Evolutionary conservation across 1,140 invertebrate species (phyloP), one percentile per base, ranked within the genome.

Genomic region (Drosophila ercepeae): DNA sequence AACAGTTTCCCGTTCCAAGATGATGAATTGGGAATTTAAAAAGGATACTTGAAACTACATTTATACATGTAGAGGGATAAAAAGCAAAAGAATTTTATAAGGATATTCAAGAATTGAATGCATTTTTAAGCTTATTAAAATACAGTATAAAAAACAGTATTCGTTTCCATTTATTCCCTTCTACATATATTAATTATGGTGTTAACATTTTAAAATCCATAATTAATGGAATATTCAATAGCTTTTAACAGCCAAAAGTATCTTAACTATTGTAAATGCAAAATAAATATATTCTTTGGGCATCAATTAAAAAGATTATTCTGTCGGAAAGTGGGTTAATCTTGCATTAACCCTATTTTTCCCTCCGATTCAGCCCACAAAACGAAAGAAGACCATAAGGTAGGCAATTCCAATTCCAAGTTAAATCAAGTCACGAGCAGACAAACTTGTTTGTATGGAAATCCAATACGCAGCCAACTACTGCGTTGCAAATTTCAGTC

Each of bases 391-490:
- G 23, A 6, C 16, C 18, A 45, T 34, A 27, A 58, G 45, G 48
- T 25, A 27, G 27, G 44, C 4, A 27, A 45, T 44, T 19, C 5
- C 21, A 19, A 39, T 19, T 18, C 23, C 54, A 19, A 11, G 23
- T 21, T 60, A 52, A 27, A 64, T 41, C 23, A 64, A 46, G 63
- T 64, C 57, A 64, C 14, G 29, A 39, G 13, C 64, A 45, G 60
- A 39, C 60, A 67, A 65, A 44, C 48, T 23, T 59, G 65, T 60
- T 14, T 21, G 14, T 32, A 48, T 44, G 36, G 60, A 65, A 53
- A 68, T 67, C 48, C 46, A 45, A 67, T 45, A 68, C 61, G 60
- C 61, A 68, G 61, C 64, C 64, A 68, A 67, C 61, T 68, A 67
- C 67, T 27, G 25, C 39, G 27, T 53, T 39, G 39, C 48, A 68